phyloP scores from a whole-genome alignment of 2,888 invertebrate species.

The Caenorhabditis angaria region DNA sequence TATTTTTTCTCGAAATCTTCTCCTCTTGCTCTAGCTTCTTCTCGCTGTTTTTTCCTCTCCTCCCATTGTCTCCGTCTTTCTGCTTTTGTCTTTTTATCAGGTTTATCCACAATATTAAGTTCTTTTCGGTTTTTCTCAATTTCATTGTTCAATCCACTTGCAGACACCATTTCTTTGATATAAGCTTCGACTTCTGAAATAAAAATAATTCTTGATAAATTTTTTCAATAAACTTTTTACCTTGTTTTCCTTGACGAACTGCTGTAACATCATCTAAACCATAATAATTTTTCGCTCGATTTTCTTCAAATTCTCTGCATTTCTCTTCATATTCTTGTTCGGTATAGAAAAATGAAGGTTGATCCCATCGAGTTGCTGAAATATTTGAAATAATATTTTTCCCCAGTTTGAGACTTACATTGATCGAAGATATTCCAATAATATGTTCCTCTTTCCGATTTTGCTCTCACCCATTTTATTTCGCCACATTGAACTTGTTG shows the following conservation, averaged over 20 bases:
- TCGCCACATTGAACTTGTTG: constrained; percentile 32
- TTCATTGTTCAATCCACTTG: constrained; percentile 10
- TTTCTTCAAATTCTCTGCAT: constrained; percentile 26
- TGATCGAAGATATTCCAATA: constrained; percentile 63
- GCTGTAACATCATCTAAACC: constrained; percentile 39
- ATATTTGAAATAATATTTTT: background rate
- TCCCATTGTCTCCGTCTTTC: constrained; percentile 13
- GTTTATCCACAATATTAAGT: constrained; percentile 19
- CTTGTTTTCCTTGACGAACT: constrained; percentile 28
- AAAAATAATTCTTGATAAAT: constrained; percentile 8
- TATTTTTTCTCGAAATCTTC: background rate
- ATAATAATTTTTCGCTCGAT: constrained; percentile 33
- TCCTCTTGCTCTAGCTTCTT: constrained; percentile 14
- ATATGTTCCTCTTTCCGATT: constrained; percentile 55
- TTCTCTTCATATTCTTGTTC: constrained; percentile 45
- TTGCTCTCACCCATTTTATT: constrained; percentile 61
- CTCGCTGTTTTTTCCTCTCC: constrained; percentile 20
- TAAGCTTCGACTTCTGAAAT: constrained; percentile 27
- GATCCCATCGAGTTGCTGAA: constrained; percentile 51
- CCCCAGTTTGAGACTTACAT: background rate
- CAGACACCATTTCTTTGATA: constrained; percentile 19
- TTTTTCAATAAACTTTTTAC: background rate
- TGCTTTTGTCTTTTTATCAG: constrained; percentile 20
- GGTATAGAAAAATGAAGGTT: constrained; percentile 53
- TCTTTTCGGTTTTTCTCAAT: constrained; percentile 37